Evolutionary conservation across 2,888 invertebrate genomes (phyloP), one percentile per base, ranked within the genome.

Genomic region (Orchesella flavescens): DNA sequence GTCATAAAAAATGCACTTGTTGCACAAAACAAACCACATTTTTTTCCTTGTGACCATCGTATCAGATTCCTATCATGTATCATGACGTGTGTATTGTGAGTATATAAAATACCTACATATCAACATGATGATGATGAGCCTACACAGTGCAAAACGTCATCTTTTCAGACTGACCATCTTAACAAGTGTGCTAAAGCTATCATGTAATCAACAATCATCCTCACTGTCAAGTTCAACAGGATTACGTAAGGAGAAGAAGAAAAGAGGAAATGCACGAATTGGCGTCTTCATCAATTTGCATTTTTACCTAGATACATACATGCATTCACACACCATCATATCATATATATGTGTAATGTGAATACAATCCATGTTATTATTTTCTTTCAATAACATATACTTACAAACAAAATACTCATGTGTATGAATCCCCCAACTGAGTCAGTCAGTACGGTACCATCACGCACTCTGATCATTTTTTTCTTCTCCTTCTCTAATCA

Each of bases 191-290:
- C 19, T 76, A 55, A 72, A 4, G 24, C 17, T 44, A n/a, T 17
- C 19, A 65, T 43, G 43, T 24, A 49, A 24, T 34, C 1, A 65
- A 34, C 55, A 66, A 68, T 66, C 66, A 57, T 57, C 13, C 55
- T 83, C 77, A 83, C 76, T 83, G 83, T 83, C 83, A 83, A 77
- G 83, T 83, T 83, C 76, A 77, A 55, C 83, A 83, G 69, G 73
- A 43, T 69, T 21, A 19, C 21, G n/a, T 43, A 43, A 15, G 7
- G 17, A 34, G 23, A 55, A 34, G 23, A 55, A 55, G 23, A 24
- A 75, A 46, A 65, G 12, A 57, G 61, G 65, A 77, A 83, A 82
- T 82, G 75, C 82, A 82, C 79, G 79, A 79, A 79, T 57, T 76
- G 46, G 69, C 65, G 9, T 68, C 63, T 57, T 79, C 78, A 65